Evolutionary conservation across 2,113 vertebrate species (phyloP), one percentile per base, ranked within the genome.

Genomic region (Melanostigma gelatinosum): DNA sequence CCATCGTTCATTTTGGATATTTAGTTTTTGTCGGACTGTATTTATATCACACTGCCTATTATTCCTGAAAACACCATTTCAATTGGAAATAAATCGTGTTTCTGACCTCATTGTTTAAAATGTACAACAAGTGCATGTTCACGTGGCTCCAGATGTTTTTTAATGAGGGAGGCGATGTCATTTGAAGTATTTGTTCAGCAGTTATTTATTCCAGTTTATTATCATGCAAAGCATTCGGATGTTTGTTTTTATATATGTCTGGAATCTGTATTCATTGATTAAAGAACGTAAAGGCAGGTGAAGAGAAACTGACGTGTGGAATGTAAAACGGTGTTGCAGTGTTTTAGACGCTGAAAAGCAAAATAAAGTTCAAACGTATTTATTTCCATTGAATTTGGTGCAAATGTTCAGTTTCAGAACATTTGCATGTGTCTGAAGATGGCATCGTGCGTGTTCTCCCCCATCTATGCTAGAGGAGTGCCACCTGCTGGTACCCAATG

Each of bases 401-500:
- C 50, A 24, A 36, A 63, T 50, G 3, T 27, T 44, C 22, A 24
- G 29, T 20, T 32, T 8, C 18, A n/a, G 60, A 24, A 48, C 18
- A 61, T 24, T 24, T 24, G 5, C 20, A 12, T 8, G 15, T 24
- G 18, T 46, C 36, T 8, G 15, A 46, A 57, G 27, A 63, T 61
- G 60, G 60, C 34, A 27, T 55, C 8, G 4, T 44, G 8, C 12
- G 22, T 34, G 6, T 27, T 64, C 20, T 67, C 73, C 1, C 6
- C 67, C 68, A 90, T 84, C 72, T 38, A 50, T 90, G 82, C 15
- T 18, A 34, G 74, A 72, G 18, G 8, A 77, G 77, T 85, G 86
- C 90, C 89, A 73, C 69, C 92, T 88, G 71, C 80, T 90, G 93
- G 90, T 18, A 3, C 1, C 18, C 0, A 27, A 3, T 3, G 3